Conservation (phyloP, 2,797 vertebrate species). For the Acanthis flammea region DNA sequence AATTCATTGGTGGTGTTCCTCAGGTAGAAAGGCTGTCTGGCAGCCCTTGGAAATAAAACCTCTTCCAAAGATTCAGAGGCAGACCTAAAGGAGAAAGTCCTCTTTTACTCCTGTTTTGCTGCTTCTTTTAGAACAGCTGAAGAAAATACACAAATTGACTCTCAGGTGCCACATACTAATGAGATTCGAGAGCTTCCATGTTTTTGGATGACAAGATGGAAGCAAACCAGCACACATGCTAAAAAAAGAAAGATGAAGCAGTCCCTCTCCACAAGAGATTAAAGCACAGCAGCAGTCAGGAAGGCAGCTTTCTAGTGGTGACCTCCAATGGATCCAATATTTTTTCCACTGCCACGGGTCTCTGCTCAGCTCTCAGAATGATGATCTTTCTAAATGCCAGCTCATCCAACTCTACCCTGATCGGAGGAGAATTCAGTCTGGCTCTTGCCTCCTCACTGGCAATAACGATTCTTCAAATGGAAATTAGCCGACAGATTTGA, state of each 20-base stretch:
- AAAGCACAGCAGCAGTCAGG: background rate
- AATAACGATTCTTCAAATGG: slow-evolving; percentile 58
- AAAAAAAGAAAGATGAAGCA: background rate
- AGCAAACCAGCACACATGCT: background rate
- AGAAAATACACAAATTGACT: background rate
- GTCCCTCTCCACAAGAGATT: background rate
- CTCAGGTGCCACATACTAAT: background rate
- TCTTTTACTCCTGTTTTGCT: background rate
- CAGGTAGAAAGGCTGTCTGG: background rate
- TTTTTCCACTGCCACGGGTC: background rate
- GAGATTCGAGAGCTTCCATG: background rate
- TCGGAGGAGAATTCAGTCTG: slow-evolving; percentile 1
- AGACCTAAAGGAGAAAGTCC: background rate
- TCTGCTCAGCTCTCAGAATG: slow-evolving; percentile 8
- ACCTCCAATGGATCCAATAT: background rate
- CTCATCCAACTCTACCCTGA: slow-evolving; percentile 7
- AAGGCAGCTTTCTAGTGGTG: background rate
- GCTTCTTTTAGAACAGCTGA: background rate
- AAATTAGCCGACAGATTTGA: slow-evolving; percentile 70
- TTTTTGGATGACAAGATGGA: background rate
- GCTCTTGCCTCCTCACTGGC: slow-evolving; percentile 37
- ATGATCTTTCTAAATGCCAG: slow-evolving; percentile 27
- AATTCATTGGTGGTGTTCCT: background rate
- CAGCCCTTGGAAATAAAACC: background rate
- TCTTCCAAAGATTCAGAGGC: background rate